Evolutionary conservation across 2,888 invertebrate genomes (phyloP).

Genomic region (Lamellibrachia satsuma): DNA sequence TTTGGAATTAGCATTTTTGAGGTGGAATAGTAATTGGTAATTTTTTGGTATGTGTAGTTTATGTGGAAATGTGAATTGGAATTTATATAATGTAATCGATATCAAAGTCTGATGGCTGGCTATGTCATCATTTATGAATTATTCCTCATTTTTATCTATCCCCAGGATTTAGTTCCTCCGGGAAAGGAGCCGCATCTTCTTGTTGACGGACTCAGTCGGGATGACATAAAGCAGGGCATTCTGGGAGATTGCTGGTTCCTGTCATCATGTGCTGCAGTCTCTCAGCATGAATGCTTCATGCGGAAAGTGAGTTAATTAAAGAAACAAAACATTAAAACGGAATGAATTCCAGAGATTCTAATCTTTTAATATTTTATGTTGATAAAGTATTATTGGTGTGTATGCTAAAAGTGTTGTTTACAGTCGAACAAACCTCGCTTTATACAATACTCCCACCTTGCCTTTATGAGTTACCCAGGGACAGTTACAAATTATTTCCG

Average conservation of each 20-base stretch:
- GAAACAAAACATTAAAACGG: not conserved
- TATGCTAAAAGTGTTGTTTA: not conserved
- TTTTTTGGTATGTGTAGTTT: no score
- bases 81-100: no score
- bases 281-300: slow-evolving; percentile 63
- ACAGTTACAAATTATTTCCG: no score
- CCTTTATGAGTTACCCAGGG: no score
- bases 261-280: slow-evolving; percentile 67
- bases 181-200: slow-evolving; percentile 64
- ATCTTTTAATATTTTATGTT: not conserved
- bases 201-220: slow-evolving; percentile 67
- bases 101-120: no score
- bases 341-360: not conserved
- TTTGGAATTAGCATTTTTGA: no score
- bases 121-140: no score
- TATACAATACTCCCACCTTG: no score
- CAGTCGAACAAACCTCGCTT: no score
- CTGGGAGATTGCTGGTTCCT: slow-evolving; percentile 69
- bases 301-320: slow-evolving; percentile 52
- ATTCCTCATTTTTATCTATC: slow-evolving; percentile 3
- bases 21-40: no score
- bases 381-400: not conserved
- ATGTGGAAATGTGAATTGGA: no score
- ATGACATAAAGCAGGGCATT: slow-evolving; percentile 68
- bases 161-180: slow-evolving; percentile 65